Evolutionary conservation across 2,888 invertebrate genomes (phyloP).

Genomic region (Cephus sareptanus): DNA sequence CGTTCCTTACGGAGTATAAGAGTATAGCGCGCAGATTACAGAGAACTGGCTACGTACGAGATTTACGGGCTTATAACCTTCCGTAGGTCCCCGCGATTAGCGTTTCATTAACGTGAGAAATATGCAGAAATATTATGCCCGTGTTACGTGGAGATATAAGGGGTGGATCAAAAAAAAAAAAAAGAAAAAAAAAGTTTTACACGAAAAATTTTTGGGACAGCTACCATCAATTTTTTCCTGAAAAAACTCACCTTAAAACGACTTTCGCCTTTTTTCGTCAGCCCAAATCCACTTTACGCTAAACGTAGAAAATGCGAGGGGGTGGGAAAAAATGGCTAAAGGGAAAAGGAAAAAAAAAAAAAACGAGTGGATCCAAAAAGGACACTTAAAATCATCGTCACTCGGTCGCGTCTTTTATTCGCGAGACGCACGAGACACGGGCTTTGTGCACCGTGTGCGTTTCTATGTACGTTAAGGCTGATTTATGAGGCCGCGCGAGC

Average conservation of each 20-base stretch:
- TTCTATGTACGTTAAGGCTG: not conserved
- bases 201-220: no score
- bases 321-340: not conserved
- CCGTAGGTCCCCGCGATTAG: not conserved
- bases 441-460: not conserved
- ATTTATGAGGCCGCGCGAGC: not conserved
- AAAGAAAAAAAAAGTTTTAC: no score
- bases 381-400: not conserved
- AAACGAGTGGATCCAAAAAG: not conserved
- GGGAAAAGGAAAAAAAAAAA: not conserved
- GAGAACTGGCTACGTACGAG: not conserved
- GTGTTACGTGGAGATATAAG: no score
- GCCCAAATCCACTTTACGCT: not conserved
- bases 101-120: not conserved
- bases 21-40: not conserved
- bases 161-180: no score
- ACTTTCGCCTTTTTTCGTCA: not conserved
- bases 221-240: rapidly evolving
- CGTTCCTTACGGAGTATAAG: not conserved
- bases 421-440: not conserved
- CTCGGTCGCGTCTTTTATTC: not conserved
- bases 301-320: not conserved
- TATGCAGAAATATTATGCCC: no score
- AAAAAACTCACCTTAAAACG: not conserved
- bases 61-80: not conserved